Evolutionary conservation across 1,140 invertebrate species (phyloP).

Genomic region (Drosophila lacertosa): DNA sequence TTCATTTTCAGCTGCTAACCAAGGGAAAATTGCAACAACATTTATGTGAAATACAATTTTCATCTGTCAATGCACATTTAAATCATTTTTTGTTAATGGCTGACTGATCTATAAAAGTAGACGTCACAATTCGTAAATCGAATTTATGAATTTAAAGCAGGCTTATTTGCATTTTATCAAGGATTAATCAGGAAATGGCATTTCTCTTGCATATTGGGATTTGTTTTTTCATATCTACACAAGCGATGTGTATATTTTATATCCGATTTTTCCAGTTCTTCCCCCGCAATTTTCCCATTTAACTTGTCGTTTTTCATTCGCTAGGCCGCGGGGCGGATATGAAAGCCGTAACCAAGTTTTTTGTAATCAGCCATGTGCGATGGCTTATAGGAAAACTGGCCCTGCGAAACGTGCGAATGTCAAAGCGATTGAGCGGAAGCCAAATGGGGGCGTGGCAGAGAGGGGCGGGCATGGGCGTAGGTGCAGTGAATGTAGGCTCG

Average conservation of each 20-base stretch:
- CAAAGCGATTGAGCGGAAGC: conserved; percentile 33
- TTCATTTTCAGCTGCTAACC: no score
- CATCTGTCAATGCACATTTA: no score
- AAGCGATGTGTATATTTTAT: conserved; percentile 11
- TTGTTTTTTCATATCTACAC: conserved; percentile 19
- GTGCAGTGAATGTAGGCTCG: neutral
- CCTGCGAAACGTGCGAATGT: conserved; percentile 29
- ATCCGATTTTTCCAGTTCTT: conserved; percentile 14
- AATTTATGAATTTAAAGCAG: conserved; percentile 6
- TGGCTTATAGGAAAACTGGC: conserved; percentile 40
- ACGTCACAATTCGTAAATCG: conserved; percentile 5
- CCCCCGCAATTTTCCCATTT: conserved; percentile 31
- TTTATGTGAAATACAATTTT: no score
- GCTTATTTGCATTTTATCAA: conserved; percentile 14
- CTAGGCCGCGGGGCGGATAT: conserved; percentile 34
- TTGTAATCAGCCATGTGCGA: conserved; percentile 45
- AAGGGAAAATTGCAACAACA: no score
- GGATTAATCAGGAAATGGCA: conserved; percentile 9
- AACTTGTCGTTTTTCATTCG: conserved; percentile 31
- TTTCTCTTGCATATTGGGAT: conserved; percentile 2
- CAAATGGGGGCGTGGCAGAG: neutral
- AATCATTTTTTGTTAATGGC: neutral
- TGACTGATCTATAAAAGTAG: neutral
- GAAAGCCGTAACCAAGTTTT: conserved; percentile 51
- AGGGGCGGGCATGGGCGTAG: neutral